Evolutionary conservation across 2,797 vertebrate genomes (phyloP).

Genomic region (Ceyx erithaca): DNA sequence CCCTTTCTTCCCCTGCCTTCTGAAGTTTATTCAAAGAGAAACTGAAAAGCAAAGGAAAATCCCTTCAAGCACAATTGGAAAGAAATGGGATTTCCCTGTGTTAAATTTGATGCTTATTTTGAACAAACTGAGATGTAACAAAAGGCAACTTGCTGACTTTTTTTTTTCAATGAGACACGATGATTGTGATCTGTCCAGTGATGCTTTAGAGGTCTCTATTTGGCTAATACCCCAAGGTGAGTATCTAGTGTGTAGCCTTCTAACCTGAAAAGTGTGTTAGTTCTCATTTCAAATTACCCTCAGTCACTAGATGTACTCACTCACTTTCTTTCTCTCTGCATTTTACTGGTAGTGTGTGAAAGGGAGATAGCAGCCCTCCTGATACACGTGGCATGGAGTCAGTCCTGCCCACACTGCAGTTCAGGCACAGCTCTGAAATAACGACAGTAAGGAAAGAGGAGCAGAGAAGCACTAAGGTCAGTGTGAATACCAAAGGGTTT

Average conservation of each 20-base stretch:
- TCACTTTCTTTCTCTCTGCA: not conserved
- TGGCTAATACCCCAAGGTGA: fast-evolving
- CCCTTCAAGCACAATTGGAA: not conserved
- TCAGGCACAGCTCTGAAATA: not conserved
- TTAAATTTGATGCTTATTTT: not conserved
- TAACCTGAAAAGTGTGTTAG: not conserved
- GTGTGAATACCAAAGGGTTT: not conserved
- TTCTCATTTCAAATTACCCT: not conserved
- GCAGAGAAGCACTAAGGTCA: not conserved
- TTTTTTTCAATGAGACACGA: not conserved
- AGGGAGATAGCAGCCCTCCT: not conserved
- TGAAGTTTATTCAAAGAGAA: conserved; percentile 21
- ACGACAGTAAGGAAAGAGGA: not conserved
- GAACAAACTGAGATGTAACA: not conserved
- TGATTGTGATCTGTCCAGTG: not conserved
- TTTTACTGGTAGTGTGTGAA: not conserved
- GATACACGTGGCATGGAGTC: not conserved
- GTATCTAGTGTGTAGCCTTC: not conserved
- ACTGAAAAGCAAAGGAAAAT: conserved; percentile 50
- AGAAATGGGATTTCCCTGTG: conserved; percentile 3
- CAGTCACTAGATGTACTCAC: not conserved
- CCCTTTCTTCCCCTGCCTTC: not conserved
- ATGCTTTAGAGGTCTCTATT: not conserved
- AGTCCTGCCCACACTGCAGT: not conserved
- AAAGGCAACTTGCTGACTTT: not conserved